Percentiles rank a stretch among this genome's conserved stretches.
These are phyloP conservation scores for Drosophila varians DNA, from an alignment of 1,140 invertebrate species.

Conservation along the genomic window DNA sequence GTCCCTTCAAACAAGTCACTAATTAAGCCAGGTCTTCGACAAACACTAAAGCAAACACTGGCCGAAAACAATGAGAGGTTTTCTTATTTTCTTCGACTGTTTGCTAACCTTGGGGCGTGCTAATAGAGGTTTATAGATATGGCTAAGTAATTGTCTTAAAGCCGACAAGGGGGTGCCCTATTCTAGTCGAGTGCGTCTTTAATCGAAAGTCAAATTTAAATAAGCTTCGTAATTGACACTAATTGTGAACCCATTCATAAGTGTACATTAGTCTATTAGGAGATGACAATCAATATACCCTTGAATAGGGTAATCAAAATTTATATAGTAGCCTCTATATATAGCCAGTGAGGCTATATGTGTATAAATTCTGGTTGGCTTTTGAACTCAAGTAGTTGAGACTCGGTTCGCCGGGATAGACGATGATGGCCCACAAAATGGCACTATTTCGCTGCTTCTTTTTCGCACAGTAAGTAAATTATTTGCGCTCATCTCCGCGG, in stretches of 20 bases:
- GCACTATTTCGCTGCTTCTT: conserved; percentile 21
- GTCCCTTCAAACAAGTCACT: conserved; percentile 29
- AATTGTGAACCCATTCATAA: not conserved
- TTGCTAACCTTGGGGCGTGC: conserved; percentile 56
- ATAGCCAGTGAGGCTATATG: conserved; percentile 20
- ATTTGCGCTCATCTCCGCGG: conserved; percentile 41
- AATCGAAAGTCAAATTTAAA: not conserved
- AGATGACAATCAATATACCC: conserved; percentile 12
- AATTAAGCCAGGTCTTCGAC: conserved; percentile 37
- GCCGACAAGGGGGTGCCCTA: not conserved
- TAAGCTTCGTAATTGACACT: not conserved
- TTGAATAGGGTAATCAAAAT: not conserved
- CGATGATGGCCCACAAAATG: conserved; percentile 6
- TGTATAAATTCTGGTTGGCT: conserved; percentile 43
- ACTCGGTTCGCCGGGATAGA: conserved; percentile 4
- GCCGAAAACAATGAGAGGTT: conserved; percentile 30
- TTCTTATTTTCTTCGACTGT: conserved; percentile 37
- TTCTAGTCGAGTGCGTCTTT: too few species aligned
- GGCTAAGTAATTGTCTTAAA: conserved; percentile 13
- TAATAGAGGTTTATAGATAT: conserved; percentile 55
- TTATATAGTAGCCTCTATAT: conserved; percentile 5
- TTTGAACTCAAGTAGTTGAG: conserved; percentile 55
- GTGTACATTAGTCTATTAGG: not conserved
- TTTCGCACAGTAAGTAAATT: conserved; percentile 58
- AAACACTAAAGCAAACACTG: conserved; percentile 30